A percentile compares a stretch with the other conserved stretches of the same genome.
These are phyloP conservation scores for Heterocephalus glaber DNA, from an alignment of 2,113 vertebrate species.

Conservation along the genomic window DNA sequence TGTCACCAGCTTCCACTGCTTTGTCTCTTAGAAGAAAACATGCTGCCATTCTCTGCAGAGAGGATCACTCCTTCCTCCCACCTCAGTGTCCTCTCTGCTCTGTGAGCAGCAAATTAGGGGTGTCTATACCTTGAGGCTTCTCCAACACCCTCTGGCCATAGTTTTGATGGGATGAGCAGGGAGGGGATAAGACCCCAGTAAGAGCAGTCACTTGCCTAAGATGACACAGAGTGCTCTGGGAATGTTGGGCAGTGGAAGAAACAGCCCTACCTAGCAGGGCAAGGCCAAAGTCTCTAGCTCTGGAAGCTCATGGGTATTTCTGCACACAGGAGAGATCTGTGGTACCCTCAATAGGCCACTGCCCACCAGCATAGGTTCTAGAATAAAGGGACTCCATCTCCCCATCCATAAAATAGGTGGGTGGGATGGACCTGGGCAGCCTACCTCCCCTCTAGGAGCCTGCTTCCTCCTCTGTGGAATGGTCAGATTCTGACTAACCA, in stretches of 20 bases:
- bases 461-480: not conserved
- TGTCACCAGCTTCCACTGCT: not conserved
- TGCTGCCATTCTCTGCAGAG: not conserved
- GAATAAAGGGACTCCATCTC: not conserved
- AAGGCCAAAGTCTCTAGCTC: not conserved
- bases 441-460: not conserved
- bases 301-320: not conserved
- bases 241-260: not conserved
- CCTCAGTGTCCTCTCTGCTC: not conserved
- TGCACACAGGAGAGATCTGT: not conserved
- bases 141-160: not conserved
- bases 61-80: not conserved
- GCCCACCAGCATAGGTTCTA: not conserved
- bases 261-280: not conserved
- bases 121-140: not conserved
- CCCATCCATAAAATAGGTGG: not conserved
- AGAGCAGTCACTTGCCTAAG: not conserved
- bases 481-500: not conserved
- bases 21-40: not conserved
- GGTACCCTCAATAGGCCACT: not conserved
- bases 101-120: not conserved
- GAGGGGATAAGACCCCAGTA: not conserved
- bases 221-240: not conserved
- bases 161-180: not conserved
- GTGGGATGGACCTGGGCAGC: not conserved